Evolutionary conservation across 1,140 invertebrate species (phyloP).

Genomic region (Arion vulgaris): DNA sequence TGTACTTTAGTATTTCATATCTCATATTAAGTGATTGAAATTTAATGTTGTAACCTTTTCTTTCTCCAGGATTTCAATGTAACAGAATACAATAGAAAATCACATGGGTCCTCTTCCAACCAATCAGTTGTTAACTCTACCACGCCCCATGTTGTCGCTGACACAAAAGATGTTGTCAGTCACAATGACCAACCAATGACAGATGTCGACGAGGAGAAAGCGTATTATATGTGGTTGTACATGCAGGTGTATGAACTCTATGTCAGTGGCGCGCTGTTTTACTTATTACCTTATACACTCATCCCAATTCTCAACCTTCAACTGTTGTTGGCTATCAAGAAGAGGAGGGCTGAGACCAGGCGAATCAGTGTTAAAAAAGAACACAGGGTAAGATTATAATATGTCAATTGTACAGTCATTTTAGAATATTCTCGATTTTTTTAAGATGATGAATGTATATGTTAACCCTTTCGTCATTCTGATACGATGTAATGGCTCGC

Average conservation of each 20-base stretch:
- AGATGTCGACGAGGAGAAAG: not conserved
- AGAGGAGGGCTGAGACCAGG: conserved; percentile 53
- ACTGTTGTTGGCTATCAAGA: conserved; percentile 79
- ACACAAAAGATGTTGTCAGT: not conserved
- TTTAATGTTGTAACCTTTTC: too few species aligned
- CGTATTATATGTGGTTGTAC: conserved; percentile 39
- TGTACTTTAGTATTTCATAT: too few species aligned
- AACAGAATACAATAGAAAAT: not conserved
- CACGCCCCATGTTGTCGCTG: not conserved
- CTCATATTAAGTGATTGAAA: too few species aligned
- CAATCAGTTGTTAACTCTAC: not conserved
- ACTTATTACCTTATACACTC: conserved; percentile 47
- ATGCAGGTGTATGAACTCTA: conserved; percentile 46
- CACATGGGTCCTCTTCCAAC: not conserved
- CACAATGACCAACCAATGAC: not conserved
- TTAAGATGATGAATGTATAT: too few species aligned
- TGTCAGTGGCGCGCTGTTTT: conserved; percentile 44
- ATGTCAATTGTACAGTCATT: not conserved
- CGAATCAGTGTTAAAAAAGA: conserved; percentile 72
- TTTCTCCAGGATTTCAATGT: not conserved
- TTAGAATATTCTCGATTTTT: too few species aligned
- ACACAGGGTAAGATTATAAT: conserved; percentile 29
- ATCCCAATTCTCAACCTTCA: conserved; percentile 70
- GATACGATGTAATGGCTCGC: too few species aligned
- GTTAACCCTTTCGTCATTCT: too few species aligned